A percentile compares a stretch with the other conserved stretches of the same genome.
phyloP scores from a whole-genome alignment of 2,888 invertebrate genomes.

The Callinectes sapidus region DNA sequence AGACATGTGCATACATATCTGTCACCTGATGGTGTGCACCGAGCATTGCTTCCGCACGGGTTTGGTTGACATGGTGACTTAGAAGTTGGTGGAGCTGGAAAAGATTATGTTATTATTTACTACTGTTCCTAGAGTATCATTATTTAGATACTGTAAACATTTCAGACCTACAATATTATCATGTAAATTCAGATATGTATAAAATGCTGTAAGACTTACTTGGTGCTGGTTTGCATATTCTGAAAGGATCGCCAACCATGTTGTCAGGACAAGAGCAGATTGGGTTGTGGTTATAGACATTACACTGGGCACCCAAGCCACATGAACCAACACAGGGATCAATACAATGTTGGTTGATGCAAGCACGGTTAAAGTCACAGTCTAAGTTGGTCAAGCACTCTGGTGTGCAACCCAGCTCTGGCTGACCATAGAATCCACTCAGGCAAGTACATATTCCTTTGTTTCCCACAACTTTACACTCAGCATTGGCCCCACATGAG shows the following conservation, averaged over 20 bases:
- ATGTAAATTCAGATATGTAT: background rate
- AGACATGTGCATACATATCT: constrained; percentile 87
- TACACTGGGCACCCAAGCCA: constrained; percentile 83
- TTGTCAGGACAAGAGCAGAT: constrained; percentile 84
- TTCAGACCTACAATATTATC: background rate
- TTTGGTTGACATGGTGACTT: constrained; percentile 70
- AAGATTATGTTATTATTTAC: background rate
- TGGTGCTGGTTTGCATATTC: constrained; percentile 58
- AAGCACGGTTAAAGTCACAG: constrained; percentile 86
- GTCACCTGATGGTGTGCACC: constrained; percentile 78
- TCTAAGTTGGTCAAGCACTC: constrained; percentile 90
- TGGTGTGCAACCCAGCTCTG: constrained; percentile 86
- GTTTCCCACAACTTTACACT: constrained; percentile 85
- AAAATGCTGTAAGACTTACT: constrained; percentile 29
- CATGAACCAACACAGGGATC: constrained; percentile 83
- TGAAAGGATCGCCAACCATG: constrained; percentile 77
- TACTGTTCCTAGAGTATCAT: background rate
- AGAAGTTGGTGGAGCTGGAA: constrained; percentile 46
- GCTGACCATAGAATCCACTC: constrained; percentile 86
- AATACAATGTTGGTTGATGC: constrained; percentile 87
- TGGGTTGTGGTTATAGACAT: constrained; percentile 84
- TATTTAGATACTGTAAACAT: background rate
- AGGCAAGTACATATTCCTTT: constrained; percentile 88
- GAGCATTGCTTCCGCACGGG: constrained; percentile 74
- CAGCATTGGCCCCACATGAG: constrained; percentile 87